A percentile compares a stretch with the other conserved stretches of the same genome.
Conservation (phyloP, 2,797 vertebrate genomes). For the Microctenopoma stevenorrisi region DNA sequence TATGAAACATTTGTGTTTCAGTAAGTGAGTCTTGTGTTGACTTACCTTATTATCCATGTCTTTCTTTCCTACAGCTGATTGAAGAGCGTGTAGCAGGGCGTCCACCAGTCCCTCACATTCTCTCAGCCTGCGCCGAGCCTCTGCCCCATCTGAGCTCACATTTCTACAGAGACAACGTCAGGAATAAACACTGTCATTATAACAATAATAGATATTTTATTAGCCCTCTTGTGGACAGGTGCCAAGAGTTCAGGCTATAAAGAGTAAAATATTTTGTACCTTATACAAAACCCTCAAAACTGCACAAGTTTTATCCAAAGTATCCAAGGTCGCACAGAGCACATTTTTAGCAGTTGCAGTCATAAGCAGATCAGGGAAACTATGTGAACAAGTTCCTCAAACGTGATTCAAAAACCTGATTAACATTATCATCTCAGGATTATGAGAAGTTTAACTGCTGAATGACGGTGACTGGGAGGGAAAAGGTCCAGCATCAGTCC, state of each 20-base stretch:
- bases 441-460: not conserved
- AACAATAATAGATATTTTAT: too few species aligned
- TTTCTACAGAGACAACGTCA: slow-evolving; percentile 83
- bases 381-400: too few species aligned
- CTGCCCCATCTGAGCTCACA: slow-evolving; percentile 96
- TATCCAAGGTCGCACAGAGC: too few species aligned
- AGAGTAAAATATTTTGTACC: too few species aligned
- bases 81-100: slow-evolving; percentile 94
- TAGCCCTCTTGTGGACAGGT: too few species aligned
- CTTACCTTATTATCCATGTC: slow-evolving; percentile 98
- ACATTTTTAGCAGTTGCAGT: too few species aligned
- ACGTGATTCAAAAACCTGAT: too few species aligned
- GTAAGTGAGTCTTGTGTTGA: not conserved
- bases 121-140: slow-evolving; percentile 92
- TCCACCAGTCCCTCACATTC: slow-evolving; percentile 97
- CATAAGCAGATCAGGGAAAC: too few species aligned
- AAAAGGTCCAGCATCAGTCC: not conserved
- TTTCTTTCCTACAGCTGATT: slow-evolving; percentile 96
- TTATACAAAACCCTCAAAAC: too few species aligned
- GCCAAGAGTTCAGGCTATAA: too few species aligned
- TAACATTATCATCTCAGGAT: not conserved
- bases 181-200: slow-evolving; percentile 5
- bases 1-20: not conserved
- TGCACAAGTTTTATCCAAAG: too few species aligned
- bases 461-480: not conserved